Percentiles rank a stretch among this genome's conserved stretches.
These are phyloP conservation scores for Hipposideros larvatus DNA, from an alignment of 2,797 vertebrate genomes.

Conservation along the genomic window DNA sequence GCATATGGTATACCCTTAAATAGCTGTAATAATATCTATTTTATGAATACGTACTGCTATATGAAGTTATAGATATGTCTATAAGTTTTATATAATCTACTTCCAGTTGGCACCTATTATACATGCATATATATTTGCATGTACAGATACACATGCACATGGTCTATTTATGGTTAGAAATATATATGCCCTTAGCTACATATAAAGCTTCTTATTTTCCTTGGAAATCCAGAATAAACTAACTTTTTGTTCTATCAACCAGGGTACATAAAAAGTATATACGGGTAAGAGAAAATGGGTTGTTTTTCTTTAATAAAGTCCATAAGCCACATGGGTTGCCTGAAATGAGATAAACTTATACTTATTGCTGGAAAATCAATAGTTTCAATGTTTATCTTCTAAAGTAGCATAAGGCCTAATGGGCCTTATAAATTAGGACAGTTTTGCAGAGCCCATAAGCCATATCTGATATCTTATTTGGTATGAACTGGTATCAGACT, in stretches of 20 bases:
- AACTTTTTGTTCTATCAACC: conserved; percentile 2
- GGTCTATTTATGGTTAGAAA: conserved; percentile 40
- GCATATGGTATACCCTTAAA: background rate
- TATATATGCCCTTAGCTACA: background rate
- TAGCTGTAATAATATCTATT: background rate
- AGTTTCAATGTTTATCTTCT: background rate
- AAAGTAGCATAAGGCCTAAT: background rate
- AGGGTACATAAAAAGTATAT: background rate
- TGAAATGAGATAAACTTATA: background rate
- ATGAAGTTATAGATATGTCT: background rate
- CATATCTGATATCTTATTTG: too few relatives aligned
- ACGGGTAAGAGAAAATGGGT: background rate
- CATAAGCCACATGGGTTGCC: background rate
- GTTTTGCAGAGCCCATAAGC: background rate
- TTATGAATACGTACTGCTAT: background rate
- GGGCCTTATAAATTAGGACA: background rate
- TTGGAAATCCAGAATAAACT: conserved; percentile 11
- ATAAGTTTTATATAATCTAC: conserved; percentile 37
- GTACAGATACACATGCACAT: background rate
- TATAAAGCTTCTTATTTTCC: background rate
- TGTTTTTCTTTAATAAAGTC: conserved; percentile 32
- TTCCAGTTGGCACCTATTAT: background rate
- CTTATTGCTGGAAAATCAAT: conserved; percentile 15
- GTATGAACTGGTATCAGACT: background rate
- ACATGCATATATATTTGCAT: background rate